Evolutionary conservation across 92 coral and sea anemone species (phyloP).

Genomic region (Hydrozoanthus gracilis): DNA sequence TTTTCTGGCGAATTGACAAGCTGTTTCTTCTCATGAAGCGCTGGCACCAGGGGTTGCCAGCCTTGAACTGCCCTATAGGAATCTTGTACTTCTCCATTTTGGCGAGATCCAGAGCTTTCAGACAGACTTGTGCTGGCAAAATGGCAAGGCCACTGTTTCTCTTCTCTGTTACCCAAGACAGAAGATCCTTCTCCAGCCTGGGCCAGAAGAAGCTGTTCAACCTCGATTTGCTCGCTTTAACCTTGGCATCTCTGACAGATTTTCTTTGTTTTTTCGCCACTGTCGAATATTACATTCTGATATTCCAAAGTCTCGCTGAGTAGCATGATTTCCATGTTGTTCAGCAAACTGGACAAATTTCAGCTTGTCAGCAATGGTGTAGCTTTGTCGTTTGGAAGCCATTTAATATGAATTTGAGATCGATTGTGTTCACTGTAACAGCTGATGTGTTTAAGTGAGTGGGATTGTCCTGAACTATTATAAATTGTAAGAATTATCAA

Average conservation of each 20-base stretch:
- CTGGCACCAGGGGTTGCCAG: conserved; percentile 44
- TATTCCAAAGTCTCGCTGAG: conserved; percentile 17
- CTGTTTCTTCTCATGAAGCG: conserved; percentile 49
- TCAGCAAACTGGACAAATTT: conserved; percentile 17
- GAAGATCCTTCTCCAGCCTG: conserved; percentile 34
- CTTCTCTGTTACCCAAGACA: conserved; percentile 50
- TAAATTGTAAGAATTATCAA: no score
- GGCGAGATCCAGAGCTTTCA: conserved; percentile 50
- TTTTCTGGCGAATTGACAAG: conserved; percentile 51
- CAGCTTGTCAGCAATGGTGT: no score
- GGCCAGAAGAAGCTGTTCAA: no score
- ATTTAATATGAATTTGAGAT: no score
- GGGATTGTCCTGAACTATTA: no score
- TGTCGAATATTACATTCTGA: not conserved
- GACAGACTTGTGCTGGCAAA: conserved; percentile 42
- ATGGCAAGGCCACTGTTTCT: conserved; percentile 53
- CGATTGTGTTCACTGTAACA: no score
- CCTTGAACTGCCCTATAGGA: conserved; percentile 39
- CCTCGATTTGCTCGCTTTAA: no score
- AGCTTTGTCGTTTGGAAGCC: no score
- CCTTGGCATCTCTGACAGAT: no score
- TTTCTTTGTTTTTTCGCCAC: no score
- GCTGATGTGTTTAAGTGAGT: no score
- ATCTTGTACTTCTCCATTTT: no score
- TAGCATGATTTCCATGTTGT: not conserved